Conservation (phyloP, 1,140 invertebrate species). For the Leptinotarsa defecta region DNA sequence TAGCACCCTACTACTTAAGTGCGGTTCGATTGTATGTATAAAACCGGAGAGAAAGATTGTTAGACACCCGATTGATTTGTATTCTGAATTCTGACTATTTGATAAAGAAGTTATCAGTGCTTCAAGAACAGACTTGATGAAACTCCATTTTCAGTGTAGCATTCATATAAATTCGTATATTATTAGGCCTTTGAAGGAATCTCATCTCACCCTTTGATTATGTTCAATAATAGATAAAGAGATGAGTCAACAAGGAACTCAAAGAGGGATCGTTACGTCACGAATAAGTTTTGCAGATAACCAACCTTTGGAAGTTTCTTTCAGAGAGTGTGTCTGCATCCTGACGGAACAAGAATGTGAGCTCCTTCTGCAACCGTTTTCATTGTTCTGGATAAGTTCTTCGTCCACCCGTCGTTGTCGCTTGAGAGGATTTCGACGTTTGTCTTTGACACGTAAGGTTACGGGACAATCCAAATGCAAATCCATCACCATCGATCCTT, state of each 20-base stretch:
- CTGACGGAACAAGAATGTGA: conserved; percentile 47
- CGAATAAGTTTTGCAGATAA: not conserved
- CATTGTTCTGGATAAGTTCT: conserved; percentile 57
- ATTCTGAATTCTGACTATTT: too few species aligned
- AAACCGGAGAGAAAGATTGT: too few species aligned
- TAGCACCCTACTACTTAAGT: too few species aligned
- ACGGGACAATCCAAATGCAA: conserved; percentile 70
- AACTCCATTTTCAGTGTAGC: too few species aligned
- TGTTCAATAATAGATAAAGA: not conserved
- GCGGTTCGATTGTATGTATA: too few species aligned
- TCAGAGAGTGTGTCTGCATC: conserved; percentile 25
- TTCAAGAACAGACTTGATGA: too few species aligned
- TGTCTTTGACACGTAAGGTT: conserved; percentile 70
- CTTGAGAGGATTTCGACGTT: conserved; percentile 71
- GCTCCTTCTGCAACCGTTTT: conserved; percentile 38
- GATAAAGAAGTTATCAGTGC: too few species aligned
- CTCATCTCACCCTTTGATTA: not conserved
- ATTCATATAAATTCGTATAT: too few species aligned
- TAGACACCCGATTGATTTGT: too few species aligned
- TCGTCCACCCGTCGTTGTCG: conserved; percentile 74
- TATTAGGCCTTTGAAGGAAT: too few species aligned
- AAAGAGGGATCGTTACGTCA: not conserved
- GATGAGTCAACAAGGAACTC: not conserved
- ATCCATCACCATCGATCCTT: conserved; percentile 74
- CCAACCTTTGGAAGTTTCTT: conserved; percentile 18